phyloP scores from a whole-genome alignment of 1,140 invertebrate species.

The Brachionus asplanchnoidis region DNA sequence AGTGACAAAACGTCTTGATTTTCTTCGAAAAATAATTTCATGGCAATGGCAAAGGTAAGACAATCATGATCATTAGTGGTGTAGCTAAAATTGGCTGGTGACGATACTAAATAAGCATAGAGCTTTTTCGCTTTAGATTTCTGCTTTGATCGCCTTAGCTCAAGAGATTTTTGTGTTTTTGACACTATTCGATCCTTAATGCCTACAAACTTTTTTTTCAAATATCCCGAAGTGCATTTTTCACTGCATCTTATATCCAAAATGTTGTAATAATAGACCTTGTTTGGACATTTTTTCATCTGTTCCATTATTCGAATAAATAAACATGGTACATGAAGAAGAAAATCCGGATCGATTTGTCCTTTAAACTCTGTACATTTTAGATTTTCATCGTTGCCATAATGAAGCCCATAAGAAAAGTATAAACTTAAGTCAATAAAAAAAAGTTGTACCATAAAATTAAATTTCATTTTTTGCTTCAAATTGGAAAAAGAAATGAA shows the following conservation, averaged over 20 bases:
- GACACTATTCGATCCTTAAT: not conserved
- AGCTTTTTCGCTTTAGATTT: conserved; percentile 4
- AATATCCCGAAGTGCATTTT: conserved; percentile 32
- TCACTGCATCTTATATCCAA: conserved; percentile 36
- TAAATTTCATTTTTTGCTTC: not conserved
- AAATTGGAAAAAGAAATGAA: not conserved
- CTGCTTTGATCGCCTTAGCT: conserved; percentile 24
- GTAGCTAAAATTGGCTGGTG: not conserved
- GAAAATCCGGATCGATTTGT: not conserved
- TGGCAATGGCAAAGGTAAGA: not conserved
- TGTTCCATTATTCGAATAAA: conserved; percentile 33
- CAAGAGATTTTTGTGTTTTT: not conserved
- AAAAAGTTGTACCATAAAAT: not conserved
- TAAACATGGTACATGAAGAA: conserved; percentile 29
- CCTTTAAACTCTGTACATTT: conserved; percentile 34
- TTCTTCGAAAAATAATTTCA: conserved; percentile 33
- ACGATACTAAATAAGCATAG: not conserved
- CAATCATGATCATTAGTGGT: not conserved
- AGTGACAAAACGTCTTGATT: not conserved
- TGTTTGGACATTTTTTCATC: conserved; percentile 15
- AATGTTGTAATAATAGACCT: not conserved
- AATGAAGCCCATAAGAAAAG: not conserved
- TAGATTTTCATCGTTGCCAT: conserved; percentile 16
- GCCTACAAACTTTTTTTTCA: conserved; percentile 19
- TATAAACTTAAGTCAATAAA: not conserved